Conservation (phyloP, 2,888 invertebrate genomes). For the Eilema sororculum region DNA sequence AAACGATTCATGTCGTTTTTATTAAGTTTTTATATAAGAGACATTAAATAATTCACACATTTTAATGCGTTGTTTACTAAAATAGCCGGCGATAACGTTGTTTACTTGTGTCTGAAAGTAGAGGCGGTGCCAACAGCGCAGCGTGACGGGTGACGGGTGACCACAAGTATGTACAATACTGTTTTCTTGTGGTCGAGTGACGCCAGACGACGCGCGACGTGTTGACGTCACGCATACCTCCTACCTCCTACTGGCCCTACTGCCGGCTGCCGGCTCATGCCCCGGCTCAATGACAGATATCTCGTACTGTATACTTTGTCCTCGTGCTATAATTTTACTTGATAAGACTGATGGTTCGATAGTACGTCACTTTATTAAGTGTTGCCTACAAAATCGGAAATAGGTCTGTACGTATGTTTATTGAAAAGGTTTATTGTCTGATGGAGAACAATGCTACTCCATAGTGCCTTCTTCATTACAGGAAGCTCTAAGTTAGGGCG, state of each 20-base stretch:
- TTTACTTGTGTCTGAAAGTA: conserved; percentile 23
- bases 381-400: too few relatives aligned
- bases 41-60: conserved; percentile 5
- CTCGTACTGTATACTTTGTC: not conserved
- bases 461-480: too few relatives aligned
- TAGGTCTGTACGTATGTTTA: too few relatives aligned
- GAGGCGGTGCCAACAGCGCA: conserved; percentile 34
- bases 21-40: not conserved
- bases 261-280: not conserved
- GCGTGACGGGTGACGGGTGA: not conserved
- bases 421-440: too few relatives aligned
- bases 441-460: too few relatives aligned
- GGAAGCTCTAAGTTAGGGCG: too few relatives aligned
- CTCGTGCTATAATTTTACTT: not conserved
- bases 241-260: not conserved
- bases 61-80: conserved; percentile 44
- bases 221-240: conserved; percentile 22
- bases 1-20: not conserved
- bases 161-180: conserved; percentile 18
- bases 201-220: conserved; percentile 25
- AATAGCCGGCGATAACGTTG: conserved; percentile 32
- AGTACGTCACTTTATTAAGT: too few relatives aligned
- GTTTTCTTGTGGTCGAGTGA: conserved; percentile 32
- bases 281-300: conserved; percentile 11
- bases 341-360: too few relatives aligned